Base-by-base conservation (phyloP, 2,113 vertebrate species). In the Mystacornis crossleyi region DNA sequence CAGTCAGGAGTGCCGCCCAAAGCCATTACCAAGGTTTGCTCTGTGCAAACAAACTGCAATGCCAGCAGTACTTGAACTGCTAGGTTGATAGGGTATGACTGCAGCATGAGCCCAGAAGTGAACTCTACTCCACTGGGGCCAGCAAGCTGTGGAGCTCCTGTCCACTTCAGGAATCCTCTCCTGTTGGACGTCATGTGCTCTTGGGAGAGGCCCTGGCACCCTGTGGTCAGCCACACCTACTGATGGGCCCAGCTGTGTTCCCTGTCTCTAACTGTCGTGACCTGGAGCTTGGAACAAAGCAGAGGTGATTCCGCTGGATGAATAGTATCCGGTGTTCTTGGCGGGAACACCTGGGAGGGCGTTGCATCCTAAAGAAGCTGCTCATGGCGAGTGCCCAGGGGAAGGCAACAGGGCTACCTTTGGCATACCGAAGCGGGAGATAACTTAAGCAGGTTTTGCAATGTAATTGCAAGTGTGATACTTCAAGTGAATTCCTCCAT, bases 71-170 rank as follows among this genome's bases (percentile, higher is more conserved):
- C 20, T 15, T 18, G 25, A 14, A n/a, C 67, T 43, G 40, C 26
- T 34, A 14, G 34, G 50, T 14, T 72, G 70, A 14, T 24, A 18
- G n/a, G 43, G 4, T 25, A 26, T 2, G 1, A 66, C 13, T 62
- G 74, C 61, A 71, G 31, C 38, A 9, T 14, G 13, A 74, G 18
- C 28, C 21, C 25, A 3, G 57, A 53, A 36, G 17, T 33, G 79
- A 79, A 14, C 54, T 69, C 33, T 17, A 29, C 23, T 86, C 10
- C 24, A 20, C 42, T 48, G 55, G 42, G 47, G 14, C 60, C 31
- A 65, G 29, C 2, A 2, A 69, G 18, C 13, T 60, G 18, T 74
- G n/a, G 47, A 20, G 13, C 34, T 79, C 1, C 0, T 24, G 61
- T 33, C 36, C 33, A 10, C 25, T 5, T 54, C 57, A 62, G 43